phyloP scores from a whole-genome alignment of 2,888 invertebrate species.

The Junonia oenone region DNA sequence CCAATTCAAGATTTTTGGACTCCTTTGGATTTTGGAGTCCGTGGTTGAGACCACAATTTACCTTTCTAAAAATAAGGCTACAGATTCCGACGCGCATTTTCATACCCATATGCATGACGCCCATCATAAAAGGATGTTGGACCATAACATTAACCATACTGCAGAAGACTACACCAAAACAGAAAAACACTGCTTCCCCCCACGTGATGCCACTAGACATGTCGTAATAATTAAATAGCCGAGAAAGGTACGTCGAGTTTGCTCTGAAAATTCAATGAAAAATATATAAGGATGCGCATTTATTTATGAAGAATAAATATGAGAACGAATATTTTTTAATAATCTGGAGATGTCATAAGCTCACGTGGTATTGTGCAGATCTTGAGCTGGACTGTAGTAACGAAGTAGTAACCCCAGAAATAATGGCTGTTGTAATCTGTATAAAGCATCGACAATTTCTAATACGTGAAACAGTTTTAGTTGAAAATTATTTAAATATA shows the following conservation, averaged over 20 bases:
- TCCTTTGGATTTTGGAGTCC: too few relatives aligned
- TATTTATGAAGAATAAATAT: too few relatives aligned
- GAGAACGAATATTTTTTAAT: too few relatives aligned
- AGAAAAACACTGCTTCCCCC: constrained; percentile 83
- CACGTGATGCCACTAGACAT: constrained; percentile 67
- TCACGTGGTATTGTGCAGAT: constrained; percentile 47
- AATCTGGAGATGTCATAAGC: too few relatives aligned
- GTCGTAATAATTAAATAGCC: constrained; percentile 81
- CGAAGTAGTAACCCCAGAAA: constrained; percentile 81
- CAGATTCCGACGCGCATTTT: constrained; percentile 89
- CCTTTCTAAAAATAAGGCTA: constrained; percentile 92
- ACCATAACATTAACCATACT: constrained; percentile 82
- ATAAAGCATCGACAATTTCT: background rate
- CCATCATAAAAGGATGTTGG: constrained; percentile 85
- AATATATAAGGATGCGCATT: too few relatives aligned
- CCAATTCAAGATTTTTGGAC: too few relatives aligned
- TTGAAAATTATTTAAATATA: too few relatives aligned
- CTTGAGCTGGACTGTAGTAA: constrained; percentile 71
- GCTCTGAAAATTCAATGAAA: too few relatives aligned
- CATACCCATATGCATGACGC: constrained; percentile 89
- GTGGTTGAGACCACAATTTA: constrained; percentile 45
- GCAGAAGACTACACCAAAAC: constrained; percentile 82
- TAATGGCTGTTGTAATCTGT: constrained; percentile 83
- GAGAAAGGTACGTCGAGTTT: constrained; percentile 78
- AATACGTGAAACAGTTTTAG: background rate